Conservation (phyloP, 1,140 invertebrate species). For the Phymastichus coffea region DNA sequence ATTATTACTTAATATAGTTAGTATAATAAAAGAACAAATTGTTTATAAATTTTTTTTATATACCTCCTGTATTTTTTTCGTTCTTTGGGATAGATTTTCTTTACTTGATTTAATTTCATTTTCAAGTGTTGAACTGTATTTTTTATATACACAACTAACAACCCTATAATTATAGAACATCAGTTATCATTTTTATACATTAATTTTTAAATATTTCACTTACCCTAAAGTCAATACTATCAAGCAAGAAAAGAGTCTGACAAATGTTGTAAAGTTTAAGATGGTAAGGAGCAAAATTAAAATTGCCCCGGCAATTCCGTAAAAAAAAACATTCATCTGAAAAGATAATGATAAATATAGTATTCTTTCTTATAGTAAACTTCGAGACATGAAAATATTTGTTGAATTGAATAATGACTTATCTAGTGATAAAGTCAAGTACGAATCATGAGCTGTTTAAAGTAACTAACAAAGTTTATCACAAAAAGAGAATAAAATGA, state of each 20-base stretch:
- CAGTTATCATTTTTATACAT: slow-evolving; percentile 9
- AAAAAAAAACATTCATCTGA: slow-evolving; percentile 53
- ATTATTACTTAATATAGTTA: background rate
- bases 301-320: slow-evolving; percentile 48
- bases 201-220: slow-evolving; percentile 20
- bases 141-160: slow-evolving; percentile 50
- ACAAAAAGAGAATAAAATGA: too few species aligned
- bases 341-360: slow-evolving; percentile 29
- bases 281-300: slow-evolving; percentile 45
- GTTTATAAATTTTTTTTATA: background rate
- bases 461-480: too few species aligned
- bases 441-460: too few species aligned
- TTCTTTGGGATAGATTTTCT: slow-evolving; percentile 53
- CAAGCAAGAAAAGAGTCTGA: slow-evolving; percentile 44
- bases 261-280: slow-evolving; percentile 47
- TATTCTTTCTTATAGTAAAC: too few species aligned
- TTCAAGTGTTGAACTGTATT: slow-evolving; percentile 45
- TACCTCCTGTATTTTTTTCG: slow-evolving; percentile 53
- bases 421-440: too few species aligned
- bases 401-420: too few species aligned
- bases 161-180: slow-evolving; percentile 29
- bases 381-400: too few species aligned
- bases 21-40: background rate
- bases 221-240: slow-evolving; percentile 50
- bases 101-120: slow-evolving; percentile 47